A percentile compares a stretch with the other conserved stretches of the same genome.
These are phyloP conservation scores for Eucidaris tribuloides DNA, from an alignment of 35 echinoderm and acorn worm species.

Conservation along the genomic window DNA sequence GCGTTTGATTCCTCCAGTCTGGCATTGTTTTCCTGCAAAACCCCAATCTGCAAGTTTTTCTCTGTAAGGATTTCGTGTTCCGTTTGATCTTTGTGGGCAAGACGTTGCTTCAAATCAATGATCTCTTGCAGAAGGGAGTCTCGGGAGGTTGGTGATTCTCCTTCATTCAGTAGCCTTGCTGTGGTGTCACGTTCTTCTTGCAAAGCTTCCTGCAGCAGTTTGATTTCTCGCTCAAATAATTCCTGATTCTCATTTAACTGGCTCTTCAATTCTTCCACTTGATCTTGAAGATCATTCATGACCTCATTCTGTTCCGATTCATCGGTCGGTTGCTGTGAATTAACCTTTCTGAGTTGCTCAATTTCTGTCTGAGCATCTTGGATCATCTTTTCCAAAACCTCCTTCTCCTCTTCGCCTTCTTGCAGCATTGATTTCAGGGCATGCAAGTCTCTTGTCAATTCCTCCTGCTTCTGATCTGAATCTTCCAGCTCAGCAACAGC, in stretches of 20 bases:
- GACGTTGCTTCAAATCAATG: slow-evolving; percentile 44
- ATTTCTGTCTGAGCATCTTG: slow-evolving; percentile 21
- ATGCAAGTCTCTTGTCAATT: slow-evolving; percentile 12
- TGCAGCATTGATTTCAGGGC: slow-evolving; percentile 31
- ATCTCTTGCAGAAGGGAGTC: slow-evolving; percentile 45
- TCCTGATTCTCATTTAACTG: slow-evolving; percentile 73
- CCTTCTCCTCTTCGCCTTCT: slow-evolving; percentile 45
- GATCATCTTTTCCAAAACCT: background rate
- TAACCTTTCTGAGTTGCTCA: background rate
- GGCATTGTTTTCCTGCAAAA: slow-evolving; percentile 90
- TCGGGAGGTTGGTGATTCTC: slow-evolving; percentile 3
- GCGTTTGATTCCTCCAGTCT: slow-evolving; percentile 69
- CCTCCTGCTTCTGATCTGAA: background rate
- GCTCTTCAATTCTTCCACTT: slow-evolving; percentile 53
- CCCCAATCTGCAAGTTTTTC: slow-evolving; percentile 91
- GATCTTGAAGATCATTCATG: slow-evolving; percentile 28
- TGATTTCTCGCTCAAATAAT: slow-evolving; percentile 54
- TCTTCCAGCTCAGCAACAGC: background rate
- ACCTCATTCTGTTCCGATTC: background rate
- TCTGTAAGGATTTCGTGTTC: slow-evolving; percentile 97
- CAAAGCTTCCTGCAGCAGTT: slow-evolving; percentile 70
- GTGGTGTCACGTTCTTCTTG: slow-evolving; percentile 64
- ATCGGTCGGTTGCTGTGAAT: background rate
- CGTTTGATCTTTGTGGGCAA: slow-evolving; percentile 80
- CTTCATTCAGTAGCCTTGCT: slow-evolving; percentile 13